Evolutionary conservation across 2,797 vertebrate species (phyloP).

Genomic region (Dendrocincla fuliginosa): DNA sequence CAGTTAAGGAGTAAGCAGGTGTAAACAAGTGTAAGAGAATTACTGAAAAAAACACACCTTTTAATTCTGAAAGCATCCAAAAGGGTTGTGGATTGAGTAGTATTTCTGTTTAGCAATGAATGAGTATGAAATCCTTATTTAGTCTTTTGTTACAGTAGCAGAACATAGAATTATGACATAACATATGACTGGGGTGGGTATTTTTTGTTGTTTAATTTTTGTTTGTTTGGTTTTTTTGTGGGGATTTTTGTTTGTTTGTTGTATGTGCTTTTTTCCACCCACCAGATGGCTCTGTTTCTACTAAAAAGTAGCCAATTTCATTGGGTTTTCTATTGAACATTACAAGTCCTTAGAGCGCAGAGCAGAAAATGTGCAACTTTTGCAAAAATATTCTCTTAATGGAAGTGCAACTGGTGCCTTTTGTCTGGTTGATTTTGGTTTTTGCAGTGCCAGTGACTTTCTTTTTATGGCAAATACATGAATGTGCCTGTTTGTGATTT

Average conservation of each 20-base stretch:
- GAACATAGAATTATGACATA: not conserved
- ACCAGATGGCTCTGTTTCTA: conserved; percentile 1
- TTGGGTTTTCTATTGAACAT: not conserved
- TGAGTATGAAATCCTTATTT: not conserved
- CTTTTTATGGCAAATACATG: not conserved
- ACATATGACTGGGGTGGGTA: too few relatives aligned
- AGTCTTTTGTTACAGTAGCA: not conserved
- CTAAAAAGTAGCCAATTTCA: not conserved
- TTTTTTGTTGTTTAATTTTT: not conserved
- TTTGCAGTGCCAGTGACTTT: not conserved
- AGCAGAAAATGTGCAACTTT: not conserved
- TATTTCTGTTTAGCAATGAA: not conserved
- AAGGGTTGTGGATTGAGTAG: not conserved
- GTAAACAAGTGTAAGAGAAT: not conserved
- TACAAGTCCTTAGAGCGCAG: not conserved
- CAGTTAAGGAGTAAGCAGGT: not conserved
- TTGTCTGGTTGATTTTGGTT: not conserved
- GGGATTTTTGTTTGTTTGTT: not conserved
- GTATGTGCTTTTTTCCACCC: not conserved
- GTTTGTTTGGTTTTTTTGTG: too few relatives aligned
- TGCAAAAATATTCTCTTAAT: not conserved
- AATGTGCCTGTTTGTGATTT: not conserved
- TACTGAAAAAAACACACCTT: not conserved
- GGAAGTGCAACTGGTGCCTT: not conserved
- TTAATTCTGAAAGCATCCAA: not conserved